Percentiles rank a stretch among this genome's conserved stretches.
Evolutionary conservation across 2,113 vertebrate genomes (phyloP).

Genomic region (Amazona vittata): DNA sequence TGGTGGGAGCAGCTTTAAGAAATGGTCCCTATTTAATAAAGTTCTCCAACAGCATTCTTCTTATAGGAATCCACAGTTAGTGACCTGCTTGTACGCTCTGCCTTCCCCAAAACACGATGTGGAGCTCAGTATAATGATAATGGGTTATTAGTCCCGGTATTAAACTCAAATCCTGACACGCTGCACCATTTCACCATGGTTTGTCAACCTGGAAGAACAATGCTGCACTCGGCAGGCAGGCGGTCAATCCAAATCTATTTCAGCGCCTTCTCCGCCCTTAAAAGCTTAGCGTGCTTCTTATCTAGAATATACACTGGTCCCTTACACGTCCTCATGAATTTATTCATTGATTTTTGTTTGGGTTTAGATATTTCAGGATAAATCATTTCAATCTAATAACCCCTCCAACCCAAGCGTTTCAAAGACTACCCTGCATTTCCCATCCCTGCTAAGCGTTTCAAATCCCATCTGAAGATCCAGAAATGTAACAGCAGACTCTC

Average conservation of each 20-base stretch:
- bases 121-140: background rate
- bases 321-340: background rate
- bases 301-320: background rate
- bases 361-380: background rate
- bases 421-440: background rate
- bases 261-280: background rate
- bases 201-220: background rate
- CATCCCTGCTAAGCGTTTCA: background rate
- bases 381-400: background rate
- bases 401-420: background rate
- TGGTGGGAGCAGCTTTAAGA: background rate
- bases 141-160: background rate
- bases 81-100: background rate
- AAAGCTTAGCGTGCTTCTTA: background rate
- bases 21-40: background rate
- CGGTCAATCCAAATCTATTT: background rate
- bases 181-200: background rate
- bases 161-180: background rate
- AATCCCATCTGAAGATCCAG: background rate
- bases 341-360: background rate
- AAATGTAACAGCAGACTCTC: background rate
- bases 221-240: background rate
- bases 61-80: background rate
- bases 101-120: background rate
- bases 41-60: background rate